phyloP scores from a whole-genome alignment of 1,140 invertebrate species.

The Caenorhabditis latens region DNA sequence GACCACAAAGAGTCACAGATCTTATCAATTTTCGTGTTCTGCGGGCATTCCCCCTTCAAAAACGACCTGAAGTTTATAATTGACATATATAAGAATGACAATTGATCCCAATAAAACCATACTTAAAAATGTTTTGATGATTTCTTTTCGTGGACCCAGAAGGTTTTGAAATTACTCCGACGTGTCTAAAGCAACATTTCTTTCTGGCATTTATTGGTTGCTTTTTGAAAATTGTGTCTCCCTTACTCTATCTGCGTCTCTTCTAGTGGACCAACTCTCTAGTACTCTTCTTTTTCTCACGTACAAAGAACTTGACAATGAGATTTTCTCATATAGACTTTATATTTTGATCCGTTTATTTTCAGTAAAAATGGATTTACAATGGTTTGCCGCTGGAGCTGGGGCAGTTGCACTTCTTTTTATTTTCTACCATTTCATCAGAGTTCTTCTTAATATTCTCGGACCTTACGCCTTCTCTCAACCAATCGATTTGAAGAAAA shows the following conservation, averaged over 20 bases:
- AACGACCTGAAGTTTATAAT: neutral
- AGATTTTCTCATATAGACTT: neutral
- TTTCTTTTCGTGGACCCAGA: neutral
- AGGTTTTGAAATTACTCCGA: no score
- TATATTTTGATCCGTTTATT: neutral
- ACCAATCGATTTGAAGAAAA: constrained; percentile 70
- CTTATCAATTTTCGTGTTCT: no score
- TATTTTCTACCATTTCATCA: constrained; percentile 56
- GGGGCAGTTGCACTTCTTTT: constrained; percentile 47
- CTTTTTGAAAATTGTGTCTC: neutral
- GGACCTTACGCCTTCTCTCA: constrained; percentile 70
- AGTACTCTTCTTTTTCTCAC: neutral
- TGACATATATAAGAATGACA: neutral
- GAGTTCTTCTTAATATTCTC: constrained; percentile 65
- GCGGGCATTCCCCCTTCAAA: neutral
- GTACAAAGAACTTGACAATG: neutral
- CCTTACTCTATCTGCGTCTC: constrained; percentile 4
- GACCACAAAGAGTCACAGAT: constrained; percentile 7
- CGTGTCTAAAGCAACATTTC: no score
- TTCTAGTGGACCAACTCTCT: neutral
- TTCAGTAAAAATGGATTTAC: constrained; percentile 24
- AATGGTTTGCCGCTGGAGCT: constrained; percentile 59
- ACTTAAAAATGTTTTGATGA: neutral
- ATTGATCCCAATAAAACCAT: neutral
- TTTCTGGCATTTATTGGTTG: neutral